Base-by-base conservation (phyloP, 2,113 vertebrate genomes). In the Oxygymnocypris stewartii region DNA sequence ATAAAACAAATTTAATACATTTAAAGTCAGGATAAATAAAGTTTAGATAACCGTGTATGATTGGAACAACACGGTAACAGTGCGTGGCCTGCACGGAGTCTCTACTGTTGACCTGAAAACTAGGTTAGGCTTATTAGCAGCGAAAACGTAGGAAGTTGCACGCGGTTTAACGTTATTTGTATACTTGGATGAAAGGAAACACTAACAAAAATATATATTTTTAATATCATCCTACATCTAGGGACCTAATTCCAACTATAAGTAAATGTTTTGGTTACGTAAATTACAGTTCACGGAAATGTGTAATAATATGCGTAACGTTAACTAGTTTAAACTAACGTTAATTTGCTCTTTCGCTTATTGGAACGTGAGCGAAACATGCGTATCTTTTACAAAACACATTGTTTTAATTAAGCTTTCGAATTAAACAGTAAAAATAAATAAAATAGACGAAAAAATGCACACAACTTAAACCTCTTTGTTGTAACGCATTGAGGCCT, bases 401-500 rank as follows among this genome's bases (percentile, higher is more conserved):
- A 16, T 4, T 76, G 13, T 12, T 49, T 76, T 12, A 13, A 11
- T 4, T 76, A 76, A 76, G 8, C 6, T 13, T 25, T 8, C 9
- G 54, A 71, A 51, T 13, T 37, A 4, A 3, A 4, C 4, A 2
- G 2, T 31, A 47, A 20, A 51, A 0, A 11, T 0, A 13, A 4
- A 31, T 12, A 8, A 31, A n/a, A 61, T n/a, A 4, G 18, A 61
- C n/a, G 8, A 61, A n/a, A 67, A 71, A 47, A 16, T 13, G 54
- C 67, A 14, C 86, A n/a, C 14, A 37, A 35, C 75, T 2, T 76
- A 23, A 37, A 40, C 11, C 73, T 82, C 69, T 89, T 89, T 89
- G 88, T 89, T 87, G 86, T 42, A 78, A 69, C 6, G 65, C 76
- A 28, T 42, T 73, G 13, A 47, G 79, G 79, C 79, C 78, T 71